phyloP scores from a whole-genome alignment of 2,797 vertebrate genomes.

The Sebastes matsubarae region DNA sequence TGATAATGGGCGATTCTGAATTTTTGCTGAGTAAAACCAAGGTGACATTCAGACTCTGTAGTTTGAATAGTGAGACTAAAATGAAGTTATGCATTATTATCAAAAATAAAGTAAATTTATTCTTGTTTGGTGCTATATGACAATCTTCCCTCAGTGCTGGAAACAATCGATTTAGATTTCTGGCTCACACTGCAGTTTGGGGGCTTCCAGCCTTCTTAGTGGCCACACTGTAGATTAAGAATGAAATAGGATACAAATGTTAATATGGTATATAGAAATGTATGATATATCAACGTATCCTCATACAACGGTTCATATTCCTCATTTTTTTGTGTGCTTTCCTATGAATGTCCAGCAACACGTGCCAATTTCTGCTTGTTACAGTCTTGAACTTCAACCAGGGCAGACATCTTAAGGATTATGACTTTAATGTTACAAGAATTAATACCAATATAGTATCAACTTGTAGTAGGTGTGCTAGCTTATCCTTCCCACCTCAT shows the following conservation, averaged over 20 bases:
- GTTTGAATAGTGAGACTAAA: not conserved
- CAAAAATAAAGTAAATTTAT: not conserved
- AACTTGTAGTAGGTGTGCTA: not conserved
- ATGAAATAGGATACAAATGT: not conserved
- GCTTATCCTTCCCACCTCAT: not conserved
- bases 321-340: no score
- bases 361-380: fast-evolving
- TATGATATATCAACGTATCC: not conserved
- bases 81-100: not conserved
- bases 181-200: not conserved
- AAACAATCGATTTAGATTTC: not conserved
- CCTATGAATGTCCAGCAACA: no score
- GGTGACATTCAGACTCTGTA: not conserved
- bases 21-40: constrained; percentile 16
- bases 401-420: no score
- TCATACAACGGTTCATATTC: no score
- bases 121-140: not conserved
- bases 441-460: not conserved
- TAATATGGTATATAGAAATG: not conserved
- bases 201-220: not conserved
- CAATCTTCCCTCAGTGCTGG: not conserved
- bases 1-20: not conserved
- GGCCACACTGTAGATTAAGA: not conserved
- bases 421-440: not conserved
- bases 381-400: not conserved